These are phyloP conservation scores for Trilocha varians DNA, from an alignment of 2,888 invertebrate species.

Conservation along the genomic window DNA sequence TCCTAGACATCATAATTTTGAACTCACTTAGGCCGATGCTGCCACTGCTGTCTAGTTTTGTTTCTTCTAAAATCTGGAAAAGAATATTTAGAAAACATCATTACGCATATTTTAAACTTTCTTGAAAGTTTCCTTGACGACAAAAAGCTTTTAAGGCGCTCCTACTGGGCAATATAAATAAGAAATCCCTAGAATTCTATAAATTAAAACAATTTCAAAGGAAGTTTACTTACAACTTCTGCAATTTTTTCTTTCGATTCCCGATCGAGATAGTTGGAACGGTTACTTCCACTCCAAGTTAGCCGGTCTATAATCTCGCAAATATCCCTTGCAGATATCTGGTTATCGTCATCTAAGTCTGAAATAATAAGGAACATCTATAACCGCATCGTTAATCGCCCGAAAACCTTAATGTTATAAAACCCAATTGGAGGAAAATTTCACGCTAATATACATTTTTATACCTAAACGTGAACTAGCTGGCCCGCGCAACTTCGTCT, in stretches of 20 bases:
- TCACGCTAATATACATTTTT: too few species aligned
- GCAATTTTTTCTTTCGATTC: constrained; percentile 68
- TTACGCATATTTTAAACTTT: too few species aligned
- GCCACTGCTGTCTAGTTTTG: constrained; percentile 73
- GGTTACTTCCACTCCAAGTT: constrained; percentile 40
- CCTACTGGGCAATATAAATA: too few species aligned
- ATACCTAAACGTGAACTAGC: too few species aligned
- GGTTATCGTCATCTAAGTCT: constrained; percentile 78
- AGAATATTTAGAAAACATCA: too few species aligned
- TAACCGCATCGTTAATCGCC: too few species aligned
- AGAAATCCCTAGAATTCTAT: neutral
- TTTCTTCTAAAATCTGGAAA: constrained; percentile 75
- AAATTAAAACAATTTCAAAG: constrained; percentile 16
- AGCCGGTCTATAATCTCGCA: constrained; percentile 67
- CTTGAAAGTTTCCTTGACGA: too few species aligned
- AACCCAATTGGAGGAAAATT: too few species aligned
- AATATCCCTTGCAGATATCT: constrained; percentile 72
- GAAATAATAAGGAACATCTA: constrained; percentile 9
- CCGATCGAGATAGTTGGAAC: constrained; percentile 39
- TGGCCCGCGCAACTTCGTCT: too few species aligned
- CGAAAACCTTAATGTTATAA: too few species aligned
- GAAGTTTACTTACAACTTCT: constrained; percentile 59
- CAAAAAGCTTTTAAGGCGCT: too few species aligned
- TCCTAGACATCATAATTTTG: constrained; percentile 72
- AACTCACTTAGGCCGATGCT: constrained; percentile 75